A percentile compares a stretch with the other conserved stretches of the same genome.
Evolutionary conservation across 2,797 vertebrate species (phyloP).

Genomic region (Aselliscus stoliczkanus): DNA sequence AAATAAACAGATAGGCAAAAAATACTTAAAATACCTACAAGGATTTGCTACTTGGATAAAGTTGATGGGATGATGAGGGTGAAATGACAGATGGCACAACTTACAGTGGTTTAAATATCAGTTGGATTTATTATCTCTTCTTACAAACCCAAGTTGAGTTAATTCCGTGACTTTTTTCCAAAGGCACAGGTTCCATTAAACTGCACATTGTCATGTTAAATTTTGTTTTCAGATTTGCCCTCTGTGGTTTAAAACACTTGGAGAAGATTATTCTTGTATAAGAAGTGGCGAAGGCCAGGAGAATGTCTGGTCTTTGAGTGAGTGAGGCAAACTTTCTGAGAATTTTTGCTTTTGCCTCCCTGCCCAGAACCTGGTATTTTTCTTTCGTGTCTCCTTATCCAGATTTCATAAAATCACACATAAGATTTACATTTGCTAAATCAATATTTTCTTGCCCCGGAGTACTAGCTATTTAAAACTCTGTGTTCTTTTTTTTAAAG

Average conservation of each 20-base stretch:
- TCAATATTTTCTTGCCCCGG: not conserved
- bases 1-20: not conserved
- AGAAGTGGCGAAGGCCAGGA: not conserved
- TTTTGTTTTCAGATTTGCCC: not conserved
- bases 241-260: not conserved
- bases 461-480: not conserved
- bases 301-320: not conserved
- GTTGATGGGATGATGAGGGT: not conserved
- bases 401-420: not conserved
- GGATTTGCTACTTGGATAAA: not conserved
- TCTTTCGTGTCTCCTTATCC: not conserved
- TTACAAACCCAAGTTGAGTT: not conserved
- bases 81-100: not conserved
- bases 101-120: not conserved
- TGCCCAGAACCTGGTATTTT: not conserved
- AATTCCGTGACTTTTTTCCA: not conserved
- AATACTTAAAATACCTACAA: not conserved
- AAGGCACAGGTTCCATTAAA: not conserved
- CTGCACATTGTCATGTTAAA: not conserved
- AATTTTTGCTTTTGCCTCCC: not conserved
- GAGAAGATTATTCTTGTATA: not conserved
- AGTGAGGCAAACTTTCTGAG: not conserved
- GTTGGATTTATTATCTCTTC: not conserved
- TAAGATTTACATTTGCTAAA: not conserved
- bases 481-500: not conserved